Percentiles rank a stretch among this genome's conserved stretches.
phyloP scores from a whole-genome alignment of 1,140 invertebrate species.

The Calycopis cecrops region DNA sequence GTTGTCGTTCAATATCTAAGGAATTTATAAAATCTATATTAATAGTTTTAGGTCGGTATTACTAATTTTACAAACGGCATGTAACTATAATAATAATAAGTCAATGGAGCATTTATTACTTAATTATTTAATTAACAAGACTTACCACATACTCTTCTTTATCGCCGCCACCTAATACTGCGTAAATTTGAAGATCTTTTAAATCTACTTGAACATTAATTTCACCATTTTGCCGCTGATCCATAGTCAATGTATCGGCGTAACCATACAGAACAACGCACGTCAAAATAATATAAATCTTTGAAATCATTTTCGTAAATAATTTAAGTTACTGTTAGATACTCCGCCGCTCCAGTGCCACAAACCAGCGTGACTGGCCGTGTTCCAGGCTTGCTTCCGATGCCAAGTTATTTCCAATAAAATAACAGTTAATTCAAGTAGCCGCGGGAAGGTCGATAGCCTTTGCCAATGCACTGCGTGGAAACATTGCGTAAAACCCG shows the following conservation, averaged over 20 bases:
- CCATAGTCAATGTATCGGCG: constrained; percentile 63
- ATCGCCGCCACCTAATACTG: constrained; percentile 69
- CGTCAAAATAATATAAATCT: constrained; percentile 20
- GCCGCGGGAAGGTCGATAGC: constrained; percentile 70
- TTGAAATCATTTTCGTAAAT: constrained; percentile 18
- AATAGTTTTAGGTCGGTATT: too few relatives aligned
- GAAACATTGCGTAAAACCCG: constrained; percentile 52
- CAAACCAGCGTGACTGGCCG: constrained; percentile 42
- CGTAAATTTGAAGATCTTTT: constrained; percentile 85
- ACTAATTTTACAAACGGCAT: too few relatives aligned
- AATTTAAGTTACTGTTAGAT: constrained; percentile 16
- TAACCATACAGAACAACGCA: constrained; percentile 17
- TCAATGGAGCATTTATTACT: too few relatives aligned
- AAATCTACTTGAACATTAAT: constrained; percentile 86
- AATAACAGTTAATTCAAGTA: constrained; percentile 72
- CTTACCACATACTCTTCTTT: constrained; percentile 71
- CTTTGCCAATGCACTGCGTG: constrained; percentile 52
- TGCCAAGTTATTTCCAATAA: constrained; percentile 68
- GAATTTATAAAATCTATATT: too few relatives aligned
- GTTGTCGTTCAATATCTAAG: too few relatives aligned
- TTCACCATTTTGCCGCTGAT: constrained; percentile 85
- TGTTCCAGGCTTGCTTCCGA: constrained; percentile 45
- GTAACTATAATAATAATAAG: too few relatives aligned
- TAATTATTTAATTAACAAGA: constrained; percentile 14
- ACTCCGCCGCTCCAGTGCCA: constrained; percentile 38